These are phyloP conservation scores for Ifrita kowaldi DNA, from an alignment of 2,113 vertebrate species.

Conservation along the genomic window DNA sequence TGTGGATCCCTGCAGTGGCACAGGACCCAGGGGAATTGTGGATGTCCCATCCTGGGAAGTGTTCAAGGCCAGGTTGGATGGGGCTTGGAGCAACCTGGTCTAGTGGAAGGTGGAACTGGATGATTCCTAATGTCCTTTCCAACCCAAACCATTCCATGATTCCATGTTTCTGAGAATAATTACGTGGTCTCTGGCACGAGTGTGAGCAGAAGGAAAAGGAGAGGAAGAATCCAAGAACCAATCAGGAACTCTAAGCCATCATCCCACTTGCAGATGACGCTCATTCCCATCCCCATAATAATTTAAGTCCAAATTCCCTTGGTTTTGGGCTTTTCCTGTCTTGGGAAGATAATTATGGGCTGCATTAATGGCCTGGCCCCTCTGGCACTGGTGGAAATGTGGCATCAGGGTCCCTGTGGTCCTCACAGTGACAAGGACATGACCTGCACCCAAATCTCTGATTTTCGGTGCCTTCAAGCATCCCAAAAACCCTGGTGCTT, in stretches of 20 bases:
- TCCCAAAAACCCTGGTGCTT: neutral
- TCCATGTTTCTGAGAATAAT: neutral
- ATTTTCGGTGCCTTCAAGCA: neutral
- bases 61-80: neutral
- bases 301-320: neutral
- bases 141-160: neutral
- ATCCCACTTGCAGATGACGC: neutral
- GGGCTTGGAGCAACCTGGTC: neutral
- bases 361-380: neutral
- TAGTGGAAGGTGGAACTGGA: neutral
- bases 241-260: fast-evolving
- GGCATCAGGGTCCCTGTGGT: fast-evolving
- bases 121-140: neutral
- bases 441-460: neutral
- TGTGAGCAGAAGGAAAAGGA: neutral
- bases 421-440: neutral
- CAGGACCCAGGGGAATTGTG: neutral
- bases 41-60: neutral
- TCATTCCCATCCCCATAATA: no score
- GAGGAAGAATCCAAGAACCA: neutral
- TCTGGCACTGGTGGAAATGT: neutral
- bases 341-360: neutral
- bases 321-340: neutral
- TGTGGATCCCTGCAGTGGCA: neutral
- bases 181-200: fast-evolving